Base-by-base conservation (phyloP, 1,140 invertebrate species). In the Drosophila sulfurigaster region DNA sequence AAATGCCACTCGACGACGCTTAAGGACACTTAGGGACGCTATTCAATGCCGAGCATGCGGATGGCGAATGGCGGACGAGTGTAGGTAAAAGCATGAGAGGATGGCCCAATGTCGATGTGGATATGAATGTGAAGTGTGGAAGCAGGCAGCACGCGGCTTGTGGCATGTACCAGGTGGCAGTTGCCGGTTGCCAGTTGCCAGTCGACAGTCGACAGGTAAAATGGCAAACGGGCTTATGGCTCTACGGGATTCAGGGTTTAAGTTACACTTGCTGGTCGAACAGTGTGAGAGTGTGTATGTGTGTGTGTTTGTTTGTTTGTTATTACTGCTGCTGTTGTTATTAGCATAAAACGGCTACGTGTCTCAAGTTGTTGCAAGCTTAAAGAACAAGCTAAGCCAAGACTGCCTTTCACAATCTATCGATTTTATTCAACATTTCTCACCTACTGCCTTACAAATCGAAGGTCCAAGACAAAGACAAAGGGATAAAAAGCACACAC, bases 271-370 rank as follows among this genome's bases (percentile, higher is more conserved):
- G 58, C 38, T 48, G 43, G 43, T 13, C 62, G 49, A 25, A 16
- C 20, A 64, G n/a, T 49, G 46, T 25, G 20, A 25, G 20, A 45
- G 6, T 25, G 20, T 49, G 46, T 25, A 15, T 49, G 46, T 51
- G 6, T 25, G 20, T 43, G 38, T 57, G 41, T 5, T 25, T 10
- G 13, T 58, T 35, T 28, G 25, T 13, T 30, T 54, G 15, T 56
- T 54, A 58, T 25, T 46, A 48, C 28, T 54, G 8, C 11, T 60
- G 38, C n/a, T 16, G 15, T 68, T 87, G 73, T 88, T 83, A 88
- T 87, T 87, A 88, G 83, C 83, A 87, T 87, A 78, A 88, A 80
- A 67, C 35, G 79, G 59, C 62, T 81, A 71, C 82, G 79, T 87
- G 82, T 51, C 62, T 62, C 38, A 35, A 28, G 32, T 45, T 35